phyloP scores from a whole-genome alignment of 53 echinoderm and acorn worm genomes.

The Holothuria scabra region DNA sequence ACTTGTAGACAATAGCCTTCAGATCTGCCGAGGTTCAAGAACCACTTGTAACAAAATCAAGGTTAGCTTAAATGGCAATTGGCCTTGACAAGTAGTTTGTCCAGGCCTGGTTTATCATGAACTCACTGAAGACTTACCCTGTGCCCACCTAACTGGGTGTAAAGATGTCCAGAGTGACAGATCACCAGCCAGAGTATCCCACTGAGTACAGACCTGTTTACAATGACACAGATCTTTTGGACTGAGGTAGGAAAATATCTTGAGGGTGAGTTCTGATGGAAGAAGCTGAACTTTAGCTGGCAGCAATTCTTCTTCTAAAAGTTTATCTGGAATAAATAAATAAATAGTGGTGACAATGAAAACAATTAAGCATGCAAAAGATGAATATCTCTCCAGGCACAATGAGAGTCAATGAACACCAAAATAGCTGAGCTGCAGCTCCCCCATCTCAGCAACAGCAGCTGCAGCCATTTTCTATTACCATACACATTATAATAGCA shows the following conservation, averaged over 20 bases:
- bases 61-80: no score
- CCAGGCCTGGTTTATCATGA: no score
- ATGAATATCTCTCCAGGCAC: no score
- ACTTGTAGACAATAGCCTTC: no score
- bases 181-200: slow-evolving; percentile 76
- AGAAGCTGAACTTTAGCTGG: slow-evolving; percentile 63
- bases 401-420: no score
- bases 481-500: no score
- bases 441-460: no score
- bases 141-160: slow-evolving; percentile 84
- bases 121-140: slow-evolving; percentile 54
- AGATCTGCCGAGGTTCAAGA: no score
- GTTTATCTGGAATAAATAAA: slow-evolving; percentile 56
- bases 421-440: no score
- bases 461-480: no score
- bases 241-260: slow-evolving; percentile 85
- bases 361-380: not conserved
- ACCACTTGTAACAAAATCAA: no score
- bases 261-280: slow-evolving; percentile 75
- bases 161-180: slow-evolving; percentile 77
- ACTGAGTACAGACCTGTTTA: slow-evolving; percentile 77
- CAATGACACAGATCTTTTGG: slow-evolving; percentile 88
- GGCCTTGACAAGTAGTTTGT: no score
- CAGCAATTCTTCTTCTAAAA: slow-evolving; percentile 39
- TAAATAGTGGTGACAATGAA: not conserved